Base-by-base conservation (phyloP, 1,140 invertebrate species). In the Megalopta genalis region DNA sequence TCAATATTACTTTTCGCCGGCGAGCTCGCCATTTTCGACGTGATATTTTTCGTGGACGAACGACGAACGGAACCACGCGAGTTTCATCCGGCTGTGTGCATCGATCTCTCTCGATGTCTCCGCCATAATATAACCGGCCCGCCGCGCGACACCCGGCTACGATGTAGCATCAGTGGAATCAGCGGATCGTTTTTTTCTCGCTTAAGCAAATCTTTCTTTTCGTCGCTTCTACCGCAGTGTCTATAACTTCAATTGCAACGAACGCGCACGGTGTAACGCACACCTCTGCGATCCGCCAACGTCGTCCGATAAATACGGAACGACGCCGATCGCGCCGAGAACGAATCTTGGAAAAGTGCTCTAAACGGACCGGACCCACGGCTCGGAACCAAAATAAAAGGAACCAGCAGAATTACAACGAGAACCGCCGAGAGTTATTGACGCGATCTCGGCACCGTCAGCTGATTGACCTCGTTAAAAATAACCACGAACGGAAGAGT, bases 1-100 rank as follows among this genome's bases (percentile, higher is more conserved):
- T 93, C 92, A 92, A 93, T 92, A 92, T 89, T 57, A 74, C 76
- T 68, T 77, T 84, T 68, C 81, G 65, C 87, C 87, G 87, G 86
- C 69, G 80, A 54, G 54, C 68, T 88, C 82, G 83, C 83, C 86
- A 86, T 88, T 86, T 89, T 79, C 81, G 66, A 80, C 59, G 66
- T 77, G 65, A 86, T 86, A 80, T 81, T 88, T 82, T 82, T 64
- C 42, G 57, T 42, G 59, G n/a, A 39, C 84, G 57, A 70, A 12
- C 25, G 18, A 62, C 59, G 18, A 46, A 63, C 59, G 23, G 65
- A 54, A 54, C n/a, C n/a, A 69, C 73, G 65, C 54, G 37, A n/a
- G 72, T 60, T 62, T 37, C n/a, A n/a, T 5, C 14, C 59, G 65
- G 9, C 25, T 54, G 77, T 54, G 77, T 73, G 69, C 8, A 27